These are phyloP conservation scores for Charanyca ferruginea DNA, from an alignment of 2,888 invertebrate genomes.

Conservation along the genomic window DNA sequence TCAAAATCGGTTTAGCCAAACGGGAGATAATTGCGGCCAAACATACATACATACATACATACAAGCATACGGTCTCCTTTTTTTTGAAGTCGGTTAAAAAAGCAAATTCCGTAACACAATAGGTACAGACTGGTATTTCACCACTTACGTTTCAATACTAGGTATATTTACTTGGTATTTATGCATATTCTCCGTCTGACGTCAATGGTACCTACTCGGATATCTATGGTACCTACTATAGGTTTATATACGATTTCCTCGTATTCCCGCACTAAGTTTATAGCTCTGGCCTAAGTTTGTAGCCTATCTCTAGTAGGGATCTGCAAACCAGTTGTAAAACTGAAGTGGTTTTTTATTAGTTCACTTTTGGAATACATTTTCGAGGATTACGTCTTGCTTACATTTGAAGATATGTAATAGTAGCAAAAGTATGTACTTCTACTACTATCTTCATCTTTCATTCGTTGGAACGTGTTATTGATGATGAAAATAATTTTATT, in stretches of 20 bases:
- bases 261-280: conserved; percentile 49
- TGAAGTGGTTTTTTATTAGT: conserved; percentile 50
- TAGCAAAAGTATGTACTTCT: not conserved
- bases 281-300: conserved; percentile 36
- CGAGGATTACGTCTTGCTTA: not conserved
- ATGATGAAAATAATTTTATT: too few relatives aligned
- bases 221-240: too few relatives aligned
- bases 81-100: too few relatives aligned
- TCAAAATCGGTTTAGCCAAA: too few relatives aligned
- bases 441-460: not conserved
- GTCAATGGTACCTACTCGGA: too few relatives aligned
- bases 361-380: conserved; percentile 28
- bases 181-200: conserved; percentile 2
- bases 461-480: too few relatives aligned
- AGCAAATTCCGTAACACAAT: too few relatives aligned
- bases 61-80: too few relatives aligned
- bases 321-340: conserved; percentile 55
- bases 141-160: not conserved
- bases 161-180: not conserved
- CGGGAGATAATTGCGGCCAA: too few relatives aligned
- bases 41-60: too few relatives aligned
- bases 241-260: conserved; percentile 39
- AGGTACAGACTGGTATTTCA: too few relatives aligned
- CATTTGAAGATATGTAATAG: not conserved
- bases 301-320: conserved; percentile 51